phyloP scores from a whole-genome alignment of 2,888 invertebrate genomes.

The Campoplex capitator region DNA sequence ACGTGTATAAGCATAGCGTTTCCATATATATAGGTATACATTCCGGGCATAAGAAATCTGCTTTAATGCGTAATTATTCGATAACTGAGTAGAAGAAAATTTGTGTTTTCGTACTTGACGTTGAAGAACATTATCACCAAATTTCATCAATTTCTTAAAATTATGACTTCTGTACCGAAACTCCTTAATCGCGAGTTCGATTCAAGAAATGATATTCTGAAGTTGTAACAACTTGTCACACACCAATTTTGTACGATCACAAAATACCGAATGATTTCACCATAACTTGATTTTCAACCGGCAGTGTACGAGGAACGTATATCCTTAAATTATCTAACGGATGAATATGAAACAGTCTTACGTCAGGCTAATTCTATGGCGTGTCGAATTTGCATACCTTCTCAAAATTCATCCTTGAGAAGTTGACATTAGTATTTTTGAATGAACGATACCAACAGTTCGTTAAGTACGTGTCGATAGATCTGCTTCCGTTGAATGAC shows the following conservation, averaged over 20 bases:
- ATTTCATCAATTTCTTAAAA: too few relatives aligned
- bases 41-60: too few relatives aligned
- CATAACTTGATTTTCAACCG: neutral
- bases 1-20: too few relatives aligned
- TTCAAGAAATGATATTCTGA: too few relatives aligned
- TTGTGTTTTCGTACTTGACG: too few relatives aligned
- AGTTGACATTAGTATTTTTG: neutral
- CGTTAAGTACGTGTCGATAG: neutral
- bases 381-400: conserved; percentile 11
- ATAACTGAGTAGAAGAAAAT: too few relatives aligned
- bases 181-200: too few relatives aligned
- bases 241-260: neutral
- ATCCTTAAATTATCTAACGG: conserved; percentile 8
- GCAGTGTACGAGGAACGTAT: neutral
- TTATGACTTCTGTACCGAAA: too few relatives aligned
- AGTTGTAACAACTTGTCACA: neutral
- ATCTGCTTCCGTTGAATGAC: neutral
- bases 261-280: neutral
- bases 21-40: too few relatives aligned
- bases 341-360: neutral
- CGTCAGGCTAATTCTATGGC: neutral
- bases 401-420: conserved; percentile 14
- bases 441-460: neutral
- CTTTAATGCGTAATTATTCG: too few relatives aligned
- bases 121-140: too few relatives aligned